Percentiles rank a stretch among this genome's conserved stretches.
Evolutionary conservation across 2,113 vertebrate genomes (phyloP).

Genomic region (Mionectes macconnelli): DNA sequence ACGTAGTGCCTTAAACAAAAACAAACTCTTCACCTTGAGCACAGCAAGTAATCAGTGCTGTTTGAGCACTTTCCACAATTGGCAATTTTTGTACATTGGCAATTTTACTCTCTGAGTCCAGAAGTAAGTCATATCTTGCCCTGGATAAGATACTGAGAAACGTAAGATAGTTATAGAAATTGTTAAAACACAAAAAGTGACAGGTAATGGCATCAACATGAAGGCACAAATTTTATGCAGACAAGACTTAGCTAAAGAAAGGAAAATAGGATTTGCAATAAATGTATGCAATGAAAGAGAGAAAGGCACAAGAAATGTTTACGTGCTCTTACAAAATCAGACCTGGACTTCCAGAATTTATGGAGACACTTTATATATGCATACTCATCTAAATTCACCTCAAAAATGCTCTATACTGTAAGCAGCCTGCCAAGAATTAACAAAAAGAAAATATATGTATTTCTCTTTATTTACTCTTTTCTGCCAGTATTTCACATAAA

Average conservation of each 20-base stretch:
- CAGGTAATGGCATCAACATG: neutral
- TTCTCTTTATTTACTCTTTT: slow-evolving; percentile 35
- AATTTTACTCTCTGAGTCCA: neutral
- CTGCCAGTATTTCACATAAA: slow-evolving; percentile 53
- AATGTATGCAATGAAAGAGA: neutral
- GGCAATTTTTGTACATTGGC: neutral
- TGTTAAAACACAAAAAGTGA: slow-evolving; percentile 25
- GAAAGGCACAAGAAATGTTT: slow-evolving; percentile 3
- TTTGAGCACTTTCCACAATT: neutral
- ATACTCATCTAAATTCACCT: slow-evolving; percentile 50
- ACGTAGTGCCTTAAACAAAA: neutral
- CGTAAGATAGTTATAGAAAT: slow-evolving; percentile 22
- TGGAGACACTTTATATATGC: slow-evolving; percentile 11
- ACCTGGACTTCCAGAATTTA: slow-evolving; percentile 37
- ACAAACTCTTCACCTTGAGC: neutral
- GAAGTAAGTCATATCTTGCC: neutral
- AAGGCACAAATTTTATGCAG: slow-evolving; percentile 7
- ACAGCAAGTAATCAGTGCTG: neutral
- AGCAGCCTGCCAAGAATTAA: slow-evolving; percentile 62
- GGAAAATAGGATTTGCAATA: neutral
- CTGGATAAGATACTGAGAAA: neutral
- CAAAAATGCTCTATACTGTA: slow-evolving; percentile 5
- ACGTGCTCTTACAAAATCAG: slow-evolving; percentile 1
- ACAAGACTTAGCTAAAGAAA: slow-evolving; percentile 29
- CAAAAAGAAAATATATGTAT: slow-evolving; percentile 41